These are phyloP conservation scores for Drosophila gunungcola DNA, from an alignment of 1,140 invertebrate species.

Conservation along the genomic window DNA sequence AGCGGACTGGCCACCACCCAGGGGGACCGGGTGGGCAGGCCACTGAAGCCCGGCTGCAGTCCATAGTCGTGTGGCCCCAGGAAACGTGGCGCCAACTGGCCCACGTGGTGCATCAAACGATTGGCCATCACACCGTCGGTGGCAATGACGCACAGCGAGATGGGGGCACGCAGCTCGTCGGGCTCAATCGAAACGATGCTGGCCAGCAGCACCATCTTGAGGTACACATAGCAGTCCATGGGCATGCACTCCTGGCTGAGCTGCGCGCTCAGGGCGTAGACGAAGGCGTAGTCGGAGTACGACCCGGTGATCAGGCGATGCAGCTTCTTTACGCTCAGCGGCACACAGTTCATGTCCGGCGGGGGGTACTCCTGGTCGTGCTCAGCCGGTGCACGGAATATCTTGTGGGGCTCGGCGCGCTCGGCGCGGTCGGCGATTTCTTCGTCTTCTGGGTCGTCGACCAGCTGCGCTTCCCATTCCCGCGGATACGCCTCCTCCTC, in stretches of 20 bases:
- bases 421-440: neutral
- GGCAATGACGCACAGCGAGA: constrained; percentile 67
- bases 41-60: constrained; percentile 17
- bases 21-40: constrained; percentile 39
- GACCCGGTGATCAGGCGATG: constrained; percentile 47
- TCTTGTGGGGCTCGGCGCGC: neutral
- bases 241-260: constrained; percentile 67
- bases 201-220: constrained; percentile 72
- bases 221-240: constrained; percentile 73
- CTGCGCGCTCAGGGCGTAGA: constrained; percentile 71
- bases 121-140: constrained; percentile 54
- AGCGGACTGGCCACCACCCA: constrained; percentile 69
- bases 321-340: constrained; percentile 48
- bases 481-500: neutral
- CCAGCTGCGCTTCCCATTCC: neutral
- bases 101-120: constrained; percentile 55
- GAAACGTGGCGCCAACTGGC: constrained; percentile 68
- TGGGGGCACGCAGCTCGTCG: constrained; percentile 59
- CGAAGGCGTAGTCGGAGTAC: constrained; percentile 75
- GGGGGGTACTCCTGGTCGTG: neutral
- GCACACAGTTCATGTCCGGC: constrained; percentile 54
- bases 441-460: neutral
- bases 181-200: constrained; percentile 66
- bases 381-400: neutral
- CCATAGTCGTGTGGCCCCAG: constrained; percentile 62